These are phyloP conservation scores for Eupithecia centaureata DNA, from an alignment of 2,888 invertebrate species.

Conservation along the genomic window DNA sequence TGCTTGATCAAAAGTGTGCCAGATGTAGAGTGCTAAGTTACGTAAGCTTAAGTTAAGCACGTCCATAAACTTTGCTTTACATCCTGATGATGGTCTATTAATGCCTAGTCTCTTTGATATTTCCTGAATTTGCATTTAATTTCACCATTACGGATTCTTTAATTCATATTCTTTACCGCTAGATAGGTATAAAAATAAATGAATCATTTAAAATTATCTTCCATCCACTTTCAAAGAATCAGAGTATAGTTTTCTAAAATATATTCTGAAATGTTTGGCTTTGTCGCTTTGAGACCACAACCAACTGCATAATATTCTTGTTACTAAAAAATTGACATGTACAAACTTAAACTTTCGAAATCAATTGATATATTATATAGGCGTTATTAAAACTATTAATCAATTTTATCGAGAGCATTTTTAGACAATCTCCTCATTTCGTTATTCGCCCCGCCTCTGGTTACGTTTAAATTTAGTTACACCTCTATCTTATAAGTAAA, in stretches of 20 bases:
- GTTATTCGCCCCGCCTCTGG: conserved; percentile 49
- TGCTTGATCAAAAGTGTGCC: conserved; percentile 54
- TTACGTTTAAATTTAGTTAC: conserved; percentile 30
- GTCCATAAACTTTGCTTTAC: conserved; percentile 5
- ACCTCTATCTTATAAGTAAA: conserved; percentile 45
- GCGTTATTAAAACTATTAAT: conserved; percentile 61
- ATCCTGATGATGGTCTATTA: background rate
- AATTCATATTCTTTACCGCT: background rate
- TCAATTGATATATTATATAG: conserved; percentile 40
- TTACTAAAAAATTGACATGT: background rate
- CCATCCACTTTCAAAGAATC: too few species aligned
- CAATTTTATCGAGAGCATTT: conserved; percentile 62
- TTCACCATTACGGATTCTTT: background rate
- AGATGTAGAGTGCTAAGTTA: conserved; percentile 48
- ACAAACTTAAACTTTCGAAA: conserved; percentile 1
- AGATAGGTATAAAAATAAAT: too few species aligned
- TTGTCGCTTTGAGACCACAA: too few species aligned
- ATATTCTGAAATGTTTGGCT: too few species aligned
- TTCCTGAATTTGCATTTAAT: background rate
- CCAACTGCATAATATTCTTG: too few species aligned
- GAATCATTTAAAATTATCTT: too few species aligned
- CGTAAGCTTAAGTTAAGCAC: conserved; percentile 32
- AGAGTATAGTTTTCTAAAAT: too few species aligned
- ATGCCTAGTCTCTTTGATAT: background rate
- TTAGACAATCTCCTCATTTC: conserved; percentile 51